Evolutionary conservation across 64 coral and sea anemone species (phyloP).

Genomic region (Dendrophyllia cribrosa): DNA sequence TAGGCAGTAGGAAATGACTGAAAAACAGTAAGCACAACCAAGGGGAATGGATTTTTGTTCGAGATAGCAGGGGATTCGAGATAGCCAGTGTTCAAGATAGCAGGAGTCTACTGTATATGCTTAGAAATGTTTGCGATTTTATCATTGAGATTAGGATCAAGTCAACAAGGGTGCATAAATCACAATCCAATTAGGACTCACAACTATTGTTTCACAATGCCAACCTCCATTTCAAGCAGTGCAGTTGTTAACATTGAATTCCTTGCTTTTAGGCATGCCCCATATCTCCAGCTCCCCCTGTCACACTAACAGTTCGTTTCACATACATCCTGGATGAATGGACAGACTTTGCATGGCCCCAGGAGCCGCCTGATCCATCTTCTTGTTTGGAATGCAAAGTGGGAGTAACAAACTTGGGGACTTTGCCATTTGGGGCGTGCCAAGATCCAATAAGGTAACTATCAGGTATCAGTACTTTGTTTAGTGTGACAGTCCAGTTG

Average conservation of each 20-base stretch:
- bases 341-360: constrained; percentile 95
- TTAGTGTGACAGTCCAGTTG: not conserved
- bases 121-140: no score
- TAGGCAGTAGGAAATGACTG: no score
- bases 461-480: not conserved
- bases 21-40: no score
- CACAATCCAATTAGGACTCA: no score
- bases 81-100: no score
- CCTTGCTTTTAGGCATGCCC: constrained; percentile 69
- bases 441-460: constrained; percentile 93
- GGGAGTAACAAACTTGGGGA: constrained; percentile 72
- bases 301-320: constrained; percentile 92
- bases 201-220: no score
- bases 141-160: no score
- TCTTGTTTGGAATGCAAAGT: constrained; percentile 88
- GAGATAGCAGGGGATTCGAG: no score
- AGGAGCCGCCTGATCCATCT: constrained; percentile 87
- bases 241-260: not conserved
- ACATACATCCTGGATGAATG: constrained; percentile 95
- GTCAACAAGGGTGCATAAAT: no score
- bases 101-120: no score
- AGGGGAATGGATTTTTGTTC: no score
- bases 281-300: constrained; percentile 76
- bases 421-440: constrained; percentile 90
- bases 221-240: no score